These are phyloP conservation scores for Pecten maximus DNA, from an alignment of 2,888 invertebrate species.

Conservation along the genomic window DNA sequence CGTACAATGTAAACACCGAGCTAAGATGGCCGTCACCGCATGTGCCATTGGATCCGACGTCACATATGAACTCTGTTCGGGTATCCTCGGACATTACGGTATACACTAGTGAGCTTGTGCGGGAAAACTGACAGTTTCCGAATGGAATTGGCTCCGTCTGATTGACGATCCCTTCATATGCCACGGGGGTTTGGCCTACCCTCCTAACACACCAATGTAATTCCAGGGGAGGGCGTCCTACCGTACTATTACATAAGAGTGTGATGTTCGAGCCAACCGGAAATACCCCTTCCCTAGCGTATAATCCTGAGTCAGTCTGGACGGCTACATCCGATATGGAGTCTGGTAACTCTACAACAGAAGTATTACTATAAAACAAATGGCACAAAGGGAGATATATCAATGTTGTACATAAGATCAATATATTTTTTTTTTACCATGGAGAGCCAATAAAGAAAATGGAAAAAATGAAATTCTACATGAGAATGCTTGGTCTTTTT, in stretches of 20 bases:
- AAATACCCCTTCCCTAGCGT: background rate
- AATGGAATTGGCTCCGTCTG: background rate
- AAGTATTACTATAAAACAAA: background rate
- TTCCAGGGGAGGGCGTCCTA: background rate
- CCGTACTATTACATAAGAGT: background rate
- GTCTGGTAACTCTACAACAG: background rate
- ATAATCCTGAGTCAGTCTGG: background rate
- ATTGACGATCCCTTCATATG: background rate
- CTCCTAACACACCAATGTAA: background rate
- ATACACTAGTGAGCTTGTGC: background rate
- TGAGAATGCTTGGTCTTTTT: too few species aligned
- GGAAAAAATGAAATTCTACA: too few species aligned
- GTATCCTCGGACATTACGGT: background rate
- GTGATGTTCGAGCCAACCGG: background rate
- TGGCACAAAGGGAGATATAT: background rate
- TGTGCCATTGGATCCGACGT: background rate
- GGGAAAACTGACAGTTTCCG: background rate
- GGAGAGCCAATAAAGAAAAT: too few species aligned
- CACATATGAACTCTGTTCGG: background rate
- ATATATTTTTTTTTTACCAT: too few species aligned
- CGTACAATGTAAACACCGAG: background rate
- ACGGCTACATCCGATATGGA: background rate
- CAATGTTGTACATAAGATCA: too few species aligned
- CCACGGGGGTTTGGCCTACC: background rate
- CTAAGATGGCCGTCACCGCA: background rate